Evolutionary conservation across 1,140 invertebrate genomes (phyloP).

Genomic region (Camponotus vicinus): DNA sequence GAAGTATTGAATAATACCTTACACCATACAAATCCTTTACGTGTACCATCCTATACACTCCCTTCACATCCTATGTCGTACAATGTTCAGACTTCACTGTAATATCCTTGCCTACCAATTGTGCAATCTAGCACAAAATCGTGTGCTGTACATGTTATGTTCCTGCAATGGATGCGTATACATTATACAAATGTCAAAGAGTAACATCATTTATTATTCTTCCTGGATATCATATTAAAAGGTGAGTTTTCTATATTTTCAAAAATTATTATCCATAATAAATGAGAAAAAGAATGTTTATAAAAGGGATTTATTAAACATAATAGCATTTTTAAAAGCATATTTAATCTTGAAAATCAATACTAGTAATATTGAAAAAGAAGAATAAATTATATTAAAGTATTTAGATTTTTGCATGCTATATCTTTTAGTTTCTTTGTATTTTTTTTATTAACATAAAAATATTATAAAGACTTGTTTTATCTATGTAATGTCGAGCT

Average conservation of each 20-base stretch:
- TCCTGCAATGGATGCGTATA: constrained; percentile 71
- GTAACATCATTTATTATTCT: constrained; percentile 81
- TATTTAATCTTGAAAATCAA: constrained; percentile 27
- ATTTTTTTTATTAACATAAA: background rate
- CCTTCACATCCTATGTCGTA: constrained; percentile 80
- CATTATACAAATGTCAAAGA: constrained; percentile 78
- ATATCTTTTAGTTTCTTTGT: background rate
- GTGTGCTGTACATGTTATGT: constrained; percentile 69
- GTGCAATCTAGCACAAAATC: constrained; percentile 69
- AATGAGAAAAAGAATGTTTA: constrained; percentile 12
- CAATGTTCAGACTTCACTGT: constrained; percentile 80
- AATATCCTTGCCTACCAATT: constrained; percentile 65
- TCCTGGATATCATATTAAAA: constrained; percentile 78
- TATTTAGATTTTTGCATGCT: constrained; percentile 6
- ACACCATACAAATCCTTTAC: constrained; percentile 83
- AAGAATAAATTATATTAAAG: constrained; percentile 4
- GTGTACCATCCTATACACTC: constrained; percentile 80
- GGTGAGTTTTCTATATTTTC: constrained; percentile 80
- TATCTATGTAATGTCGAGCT: background rate
- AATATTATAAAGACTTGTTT: background rate
- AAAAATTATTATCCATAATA: constrained; percentile 34
- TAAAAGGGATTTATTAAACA: background rate
- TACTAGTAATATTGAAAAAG: background rate
- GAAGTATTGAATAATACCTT: constrained; percentile 85
- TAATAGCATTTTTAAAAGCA: background rate